Base-by-base conservation (phyloP, 2,888 invertebrate genomes). In the Mactromeris polynyma region DNA sequence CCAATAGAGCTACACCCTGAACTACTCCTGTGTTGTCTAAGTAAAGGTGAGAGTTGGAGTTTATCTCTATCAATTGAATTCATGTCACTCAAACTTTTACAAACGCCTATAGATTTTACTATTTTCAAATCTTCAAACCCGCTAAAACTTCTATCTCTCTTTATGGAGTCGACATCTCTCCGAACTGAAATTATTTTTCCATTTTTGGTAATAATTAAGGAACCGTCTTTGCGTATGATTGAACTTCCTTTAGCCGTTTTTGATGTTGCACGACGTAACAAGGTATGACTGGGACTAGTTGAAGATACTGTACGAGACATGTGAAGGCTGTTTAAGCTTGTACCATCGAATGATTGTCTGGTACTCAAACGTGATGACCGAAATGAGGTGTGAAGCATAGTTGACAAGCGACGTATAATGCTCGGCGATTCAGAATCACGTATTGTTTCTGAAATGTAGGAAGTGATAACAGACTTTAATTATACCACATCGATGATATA, bases 181-280 rank as follows among this genome's bases (percentile, higher is more conserved):
- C 94, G 89, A 33, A 95, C 94, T 33, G 95, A 94, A 36, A 96
- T 94, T 42, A 95, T 95, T 89, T 96, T 96, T 2, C 95, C 95
- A 69, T 94, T 94, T 89, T 96, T 96, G 54, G 95, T 94, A 46
- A 95, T 92, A 77, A 96, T 95, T 0, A 95, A 85, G 4, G 95
- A 94, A 11, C 95, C 95, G 51, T 95, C 94, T 85, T 93, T 92
- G 73, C 93, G 92, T 42, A 95, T 95, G 14, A 95, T 92, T 0
- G 95, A 95, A 83, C 94, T 95, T 0, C 94, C 94, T 81, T 91
- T 94, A 0, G 93, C 90, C 0, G 94, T 94, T 90, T 93, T 93
- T n/a, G 92, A 90, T 2, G 94, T 94, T 6, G 93, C 90, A 42
- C 92, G 89, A 21, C 91, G 89, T 21, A 94, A 85, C 14, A 93